A percentile compares a stretch with the other conserved stretches of the same genome.
Evolutionary conservation across 2,888 invertebrate genomes (phyloP).

Genomic region (Lissocephala sabroskyi): DNA sequence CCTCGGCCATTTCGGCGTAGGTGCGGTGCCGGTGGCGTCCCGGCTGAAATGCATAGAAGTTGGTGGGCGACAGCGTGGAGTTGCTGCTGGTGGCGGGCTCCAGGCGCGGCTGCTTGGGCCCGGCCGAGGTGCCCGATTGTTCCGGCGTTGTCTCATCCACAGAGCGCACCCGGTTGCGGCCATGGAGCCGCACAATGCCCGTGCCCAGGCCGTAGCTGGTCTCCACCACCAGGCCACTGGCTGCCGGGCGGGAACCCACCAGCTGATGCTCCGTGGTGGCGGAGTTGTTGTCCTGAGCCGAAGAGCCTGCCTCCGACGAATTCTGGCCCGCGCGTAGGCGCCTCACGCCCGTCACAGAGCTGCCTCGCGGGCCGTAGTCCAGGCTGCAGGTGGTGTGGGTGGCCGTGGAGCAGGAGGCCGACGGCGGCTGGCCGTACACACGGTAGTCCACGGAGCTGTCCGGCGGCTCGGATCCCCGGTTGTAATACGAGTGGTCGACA

Average conservation of each 20-base stretch:
- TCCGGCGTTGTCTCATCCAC: constrained; percentile 32
- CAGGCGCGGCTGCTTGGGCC: background rate
- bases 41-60: constrained; percentile 44
- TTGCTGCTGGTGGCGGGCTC: no score
- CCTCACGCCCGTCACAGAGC: constrained; percentile 35
- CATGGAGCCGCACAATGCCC: constrained; percentile 21
- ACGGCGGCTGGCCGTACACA: background rate
- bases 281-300: background rate
- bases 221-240: constrained; percentile 13
- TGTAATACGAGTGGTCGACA: constrained; percentile 44
- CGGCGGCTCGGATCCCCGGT: constrained; percentile 23
- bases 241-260: background rate
- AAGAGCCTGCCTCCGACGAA: constrained; percentile 2
- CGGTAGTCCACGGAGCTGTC: background rate
- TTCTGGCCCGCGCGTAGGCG: constrained; percentile 14
- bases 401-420: constrained; percentile 46
- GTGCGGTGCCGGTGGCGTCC: constrained; percentile 46
- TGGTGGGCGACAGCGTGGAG: constrained; percentile 35
- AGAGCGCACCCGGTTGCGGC: constrained; percentile 33
- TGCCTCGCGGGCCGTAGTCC: constrained; percentile 37
- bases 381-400: constrained; percentile 51
- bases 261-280: background rate
- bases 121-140: constrained; percentile 12
- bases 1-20: constrained; percentile 36
- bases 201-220: constrained; percentile 5